These are phyloP conservation scores for Itoplectis maculator DNA, from an alignment of 2,888 invertebrate genomes.

Conservation along the genomic window DNA sequence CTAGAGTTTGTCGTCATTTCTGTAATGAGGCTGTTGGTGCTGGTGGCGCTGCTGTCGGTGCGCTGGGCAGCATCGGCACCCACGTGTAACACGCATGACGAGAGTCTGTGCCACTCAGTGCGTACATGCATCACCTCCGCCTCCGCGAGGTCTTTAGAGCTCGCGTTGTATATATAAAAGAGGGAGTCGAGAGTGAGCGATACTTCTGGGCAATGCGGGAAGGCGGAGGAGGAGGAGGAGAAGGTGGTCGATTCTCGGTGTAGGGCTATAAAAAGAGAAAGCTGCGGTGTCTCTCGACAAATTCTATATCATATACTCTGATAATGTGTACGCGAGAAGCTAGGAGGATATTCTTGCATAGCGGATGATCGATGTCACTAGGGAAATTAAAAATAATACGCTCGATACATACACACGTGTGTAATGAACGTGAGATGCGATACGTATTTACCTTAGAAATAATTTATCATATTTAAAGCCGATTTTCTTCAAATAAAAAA, in stretches of 20 bases:
- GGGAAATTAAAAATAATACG: not conserved
- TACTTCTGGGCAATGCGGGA: constrained; percentile 60
- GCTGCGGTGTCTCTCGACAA: constrained; percentile 63
- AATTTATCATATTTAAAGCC: too few relatives aligned
- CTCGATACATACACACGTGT: too few relatives aligned
- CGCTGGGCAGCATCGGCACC: constrained; percentile 45
- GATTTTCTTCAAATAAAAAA: too few relatives aligned
- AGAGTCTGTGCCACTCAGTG: constrained; percentile 46
- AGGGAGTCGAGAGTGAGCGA: constrained; percentile 52
- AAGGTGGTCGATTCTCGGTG: constrained; percentile 69
- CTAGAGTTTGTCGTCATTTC: constrained; percentile 52
- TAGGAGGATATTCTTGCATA: constrained; percentile 20
- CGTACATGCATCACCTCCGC: constrained; percentile 55
- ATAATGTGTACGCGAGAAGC: constrained; percentile 40
- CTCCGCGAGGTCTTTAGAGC: constrained; percentile 41
- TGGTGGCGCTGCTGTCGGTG: too few relatives aligned
- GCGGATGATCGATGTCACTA: constrained; percentile 4
- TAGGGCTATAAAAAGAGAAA: constrained; percentile 82
- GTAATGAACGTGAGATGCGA: too few relatives aligned
- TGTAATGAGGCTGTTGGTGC: constrained; percentile 59
- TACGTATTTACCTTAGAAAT: too few relatives aligned
- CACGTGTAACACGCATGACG: constrained; percentile 65
- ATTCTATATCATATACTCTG: constrained; percentile 51
- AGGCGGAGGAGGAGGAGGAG: constrained; percentile 69
- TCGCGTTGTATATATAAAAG: constrained; percentile 57